Percentiles rank a stretch among this genome's conserved stretches.
Conservation (phyloP, 2,888 invertebrate species). For the Cryptocheilus praepositus region DNA sequence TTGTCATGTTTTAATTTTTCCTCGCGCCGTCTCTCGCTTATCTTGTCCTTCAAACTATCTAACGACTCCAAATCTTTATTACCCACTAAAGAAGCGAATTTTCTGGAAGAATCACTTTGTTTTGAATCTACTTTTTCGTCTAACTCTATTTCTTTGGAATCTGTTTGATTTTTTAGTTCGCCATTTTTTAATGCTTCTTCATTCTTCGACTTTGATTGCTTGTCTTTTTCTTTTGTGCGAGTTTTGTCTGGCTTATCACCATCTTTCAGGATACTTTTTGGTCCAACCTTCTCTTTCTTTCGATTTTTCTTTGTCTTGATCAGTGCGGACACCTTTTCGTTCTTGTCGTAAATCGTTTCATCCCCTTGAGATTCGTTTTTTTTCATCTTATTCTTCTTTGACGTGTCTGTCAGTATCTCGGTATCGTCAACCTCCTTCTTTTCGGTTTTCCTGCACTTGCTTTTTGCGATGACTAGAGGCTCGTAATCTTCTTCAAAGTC, state of each 20-base stretch:
- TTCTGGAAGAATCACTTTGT: conserved; percentile 65
- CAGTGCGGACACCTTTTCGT: conserved; percentile 38
- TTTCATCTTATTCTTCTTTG: conserved; percentile 65
- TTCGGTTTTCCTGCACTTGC: conserved; percentile 65
- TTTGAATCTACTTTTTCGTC: conserved; percentile 73
- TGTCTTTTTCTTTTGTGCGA: conserved; percentile 75
- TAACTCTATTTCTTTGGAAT: conserved; percentile 76
- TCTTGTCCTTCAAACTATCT: conserved; percentile 71
- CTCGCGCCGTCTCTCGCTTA: conserved; percentile 69
- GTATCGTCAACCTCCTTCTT: conserved; percentile 62
- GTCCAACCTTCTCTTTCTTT: conserved; percentile 55
- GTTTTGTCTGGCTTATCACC: conserved; percentile 56
- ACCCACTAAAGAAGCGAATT: conserved; percentile 61
- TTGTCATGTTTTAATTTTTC: conserved; percentile 69
- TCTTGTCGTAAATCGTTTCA: conserved; percentile 47
- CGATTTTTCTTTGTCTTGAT: conserved; percentile 57
- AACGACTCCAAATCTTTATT: conserved; percentile 71
- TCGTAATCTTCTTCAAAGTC: conserved; percentile 69
- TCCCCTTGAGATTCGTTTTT: conserved; percentile 57
- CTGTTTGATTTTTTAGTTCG: conserved; percentile 77
- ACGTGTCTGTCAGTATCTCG: conserved; percentile 46
- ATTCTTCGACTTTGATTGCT: conserved; percentile 76
- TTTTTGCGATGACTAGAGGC: conserved; percentile 60
- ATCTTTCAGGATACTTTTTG: conserved; percentile 50
- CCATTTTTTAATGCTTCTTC: conserved; percentile 78